Percentiles rank a stretch among this genome's conserved stretches.
Conservation (phyloP, 2,113 vertebrate species). For the Coreoperca whiteheadi region DNA sequence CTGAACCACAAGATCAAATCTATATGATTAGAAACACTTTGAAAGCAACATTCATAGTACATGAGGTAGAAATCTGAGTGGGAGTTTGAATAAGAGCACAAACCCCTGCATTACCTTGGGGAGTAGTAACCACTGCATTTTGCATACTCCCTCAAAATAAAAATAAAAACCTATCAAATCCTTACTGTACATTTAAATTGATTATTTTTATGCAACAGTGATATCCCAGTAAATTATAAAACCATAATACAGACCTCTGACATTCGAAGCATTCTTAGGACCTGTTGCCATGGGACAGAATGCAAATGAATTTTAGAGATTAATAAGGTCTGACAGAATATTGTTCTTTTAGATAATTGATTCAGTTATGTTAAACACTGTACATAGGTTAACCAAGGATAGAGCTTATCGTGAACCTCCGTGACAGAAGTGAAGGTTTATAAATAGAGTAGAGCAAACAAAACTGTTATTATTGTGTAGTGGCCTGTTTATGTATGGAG, state of each 20-base stretch:
- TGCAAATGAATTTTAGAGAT: constrained; percentile 6
- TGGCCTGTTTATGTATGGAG: not conserved
- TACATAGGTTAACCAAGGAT: not conserved
- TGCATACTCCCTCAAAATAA: not conserved
- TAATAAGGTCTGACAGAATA: not conserved
- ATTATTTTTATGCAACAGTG: not conserved
- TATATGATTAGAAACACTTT: constrained; percentile 31
- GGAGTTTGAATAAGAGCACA: constrained; percentile 23
- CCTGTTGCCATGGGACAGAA: not conserved
- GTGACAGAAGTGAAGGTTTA: not conserved
- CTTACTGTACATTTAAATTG: not conserved
- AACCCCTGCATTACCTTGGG: constrained; percentile 18
- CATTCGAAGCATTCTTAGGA: not conserved
- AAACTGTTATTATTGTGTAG: not conserved
- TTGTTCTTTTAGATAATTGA: not conserved
- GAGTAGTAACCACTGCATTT: not conserved
- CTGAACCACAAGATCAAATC: constrained; percentile 11
- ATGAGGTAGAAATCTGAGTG: constrained; percentile 9
- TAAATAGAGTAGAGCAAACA: not conserved
- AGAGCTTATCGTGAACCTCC: not conserved
- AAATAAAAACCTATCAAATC: not conserved
- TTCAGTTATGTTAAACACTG: not conserved
- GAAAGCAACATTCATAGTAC: constrained; percentile 18
- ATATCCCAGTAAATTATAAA: not conserved
- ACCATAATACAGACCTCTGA: constrained; percentile 8